These are phyloP conservation scores for Archegozetes longisetosus DNA, from an alignment of 1,140 invertebrate species.

Conservation along the genomic window DNA sequence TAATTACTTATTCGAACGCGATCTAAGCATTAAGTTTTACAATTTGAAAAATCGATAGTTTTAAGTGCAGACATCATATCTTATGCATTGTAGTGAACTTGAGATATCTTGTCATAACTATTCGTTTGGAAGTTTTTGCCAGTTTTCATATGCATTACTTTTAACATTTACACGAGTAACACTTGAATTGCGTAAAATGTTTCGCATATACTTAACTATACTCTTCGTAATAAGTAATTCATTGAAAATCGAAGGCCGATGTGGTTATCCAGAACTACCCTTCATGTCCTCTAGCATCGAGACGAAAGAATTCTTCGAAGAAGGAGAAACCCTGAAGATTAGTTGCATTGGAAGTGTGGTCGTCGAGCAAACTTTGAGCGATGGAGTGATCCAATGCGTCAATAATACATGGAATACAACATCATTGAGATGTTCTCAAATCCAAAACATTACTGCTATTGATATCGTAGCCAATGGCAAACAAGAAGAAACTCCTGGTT, in stretches of 20 bases:
- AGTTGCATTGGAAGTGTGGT: background rate
- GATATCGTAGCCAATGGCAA: background rate
- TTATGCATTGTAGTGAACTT: background rate
- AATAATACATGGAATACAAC: background rate
- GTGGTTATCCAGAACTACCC: constrained; percentile 11
- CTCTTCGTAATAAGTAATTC: background rate
- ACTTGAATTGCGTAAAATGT: background rate
- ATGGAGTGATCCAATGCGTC: background rate
- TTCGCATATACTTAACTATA: background rate
- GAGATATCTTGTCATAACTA: background rate
- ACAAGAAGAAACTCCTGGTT: background rate
- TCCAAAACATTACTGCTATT: background rate
- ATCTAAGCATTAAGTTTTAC: background rate
- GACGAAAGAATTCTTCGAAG: background rate
- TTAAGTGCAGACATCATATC: background rate
- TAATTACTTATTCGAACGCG: background rate
- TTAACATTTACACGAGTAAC: background rate
- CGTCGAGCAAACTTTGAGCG: background rate
- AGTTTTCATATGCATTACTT: background rate
- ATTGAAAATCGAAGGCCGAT: background rate
- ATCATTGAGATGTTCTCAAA: background rate
- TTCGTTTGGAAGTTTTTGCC: background rate
- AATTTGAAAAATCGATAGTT: background rate
- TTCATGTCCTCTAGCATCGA: background rate
- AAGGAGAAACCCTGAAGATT: background rate